Percentiles rank a stretch among this genome's conserved stretches.
Conservation (phyloP, 2,888 invertebrate genomes). For the Pollenia amentaria region DNA sequence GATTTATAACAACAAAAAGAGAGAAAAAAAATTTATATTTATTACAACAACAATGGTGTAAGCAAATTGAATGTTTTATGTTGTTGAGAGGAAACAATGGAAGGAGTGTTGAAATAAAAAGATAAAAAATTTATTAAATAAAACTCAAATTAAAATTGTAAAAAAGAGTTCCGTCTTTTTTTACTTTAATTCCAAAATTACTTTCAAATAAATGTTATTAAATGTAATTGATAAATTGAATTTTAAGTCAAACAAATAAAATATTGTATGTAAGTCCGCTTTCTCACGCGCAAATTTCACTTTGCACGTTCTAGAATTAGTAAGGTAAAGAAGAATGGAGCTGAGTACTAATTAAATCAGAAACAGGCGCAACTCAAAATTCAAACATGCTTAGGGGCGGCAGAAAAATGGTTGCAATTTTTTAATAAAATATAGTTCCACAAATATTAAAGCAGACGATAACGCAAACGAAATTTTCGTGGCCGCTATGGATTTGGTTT, state of each 20-base stretch:
- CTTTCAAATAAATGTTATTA: constrained; percentile 60
- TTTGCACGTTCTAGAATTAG: no score
- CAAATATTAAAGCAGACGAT: no score
- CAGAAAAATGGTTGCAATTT: no score
- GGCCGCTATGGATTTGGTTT: no score
- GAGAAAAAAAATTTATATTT: neutral
- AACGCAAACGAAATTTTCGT: no score
- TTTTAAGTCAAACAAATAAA: constrained; percentile 11
- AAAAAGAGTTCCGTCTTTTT: constrained; percentile 55
- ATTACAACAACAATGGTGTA: neutral
- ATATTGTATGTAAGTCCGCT: neutral
- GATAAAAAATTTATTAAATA: neutral
- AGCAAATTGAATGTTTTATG: neutral
- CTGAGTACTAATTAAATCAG: no score
- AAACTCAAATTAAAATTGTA: constrained; percentile 13
- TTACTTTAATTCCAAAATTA: constrained; percentile 59
- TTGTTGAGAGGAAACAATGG: neutral
- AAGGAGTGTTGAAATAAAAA: neutral
- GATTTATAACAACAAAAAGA: constrained; percentile 7
- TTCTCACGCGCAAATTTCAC: no score
- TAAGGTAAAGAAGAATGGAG: no score
- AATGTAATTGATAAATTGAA: constrained; percentile 8
- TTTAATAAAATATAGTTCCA: no score
- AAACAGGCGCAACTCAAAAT: no score
- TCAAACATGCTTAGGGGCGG: no score